phyloP scores from a whole-genome alignment of 1,140 invertebrate genomes.

The Aphidius gifuensis region DNA sequence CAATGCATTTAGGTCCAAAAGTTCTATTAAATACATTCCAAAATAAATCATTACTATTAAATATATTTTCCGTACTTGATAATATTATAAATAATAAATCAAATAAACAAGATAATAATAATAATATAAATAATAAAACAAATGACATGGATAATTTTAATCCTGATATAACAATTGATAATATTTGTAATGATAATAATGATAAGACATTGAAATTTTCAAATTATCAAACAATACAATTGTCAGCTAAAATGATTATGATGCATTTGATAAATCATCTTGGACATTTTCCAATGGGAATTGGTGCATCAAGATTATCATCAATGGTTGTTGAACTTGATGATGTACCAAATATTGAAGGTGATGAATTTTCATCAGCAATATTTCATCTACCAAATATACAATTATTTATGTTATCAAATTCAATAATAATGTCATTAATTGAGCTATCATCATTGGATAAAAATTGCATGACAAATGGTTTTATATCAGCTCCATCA shows the following conservation, averaged over 20 bases:
- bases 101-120: constrained; percentile 40
- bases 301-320: constrained; percentile 78
- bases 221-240: constrained; percentile 55
- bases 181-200: constrained; percentile 58
- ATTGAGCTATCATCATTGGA: constrained; percentile 89
- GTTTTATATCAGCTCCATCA: constrained; percentile 61
- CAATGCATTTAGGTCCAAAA: constrained; percentile 68
- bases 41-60: constrained; percentile 59
- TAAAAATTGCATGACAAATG: constrained; percentile 76
- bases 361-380: constrained; percentile 72
- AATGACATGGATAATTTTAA: constrained; percentile 64
- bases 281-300: constrained; percentile 85
- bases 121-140: constrained; percentile 41
- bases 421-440: constrained; percentile 81
- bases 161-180: constrained; percentile 67
- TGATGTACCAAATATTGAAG: constrained; percentile 74
- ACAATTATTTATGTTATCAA: constrained; percentile 84
- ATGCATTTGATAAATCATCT: constrained; percentile 83
- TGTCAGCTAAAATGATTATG: constrained; percentile 69
- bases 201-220: constrained; percentile 46
- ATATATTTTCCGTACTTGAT: constrained; percentile 60
- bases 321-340: constrained; percentile 90
- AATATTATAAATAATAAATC: constrained; percentile 48
- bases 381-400: constrained; percentile 86
- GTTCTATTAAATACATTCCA: constrained; percentile 52